Percentiles rank a stretch among this genome's conserved stretches.
These are phyloP conservation scores for Epiblema foenella DNA, from an alignment of 2,888 invertebrate species.

Conservation along the genomic window DNA sequence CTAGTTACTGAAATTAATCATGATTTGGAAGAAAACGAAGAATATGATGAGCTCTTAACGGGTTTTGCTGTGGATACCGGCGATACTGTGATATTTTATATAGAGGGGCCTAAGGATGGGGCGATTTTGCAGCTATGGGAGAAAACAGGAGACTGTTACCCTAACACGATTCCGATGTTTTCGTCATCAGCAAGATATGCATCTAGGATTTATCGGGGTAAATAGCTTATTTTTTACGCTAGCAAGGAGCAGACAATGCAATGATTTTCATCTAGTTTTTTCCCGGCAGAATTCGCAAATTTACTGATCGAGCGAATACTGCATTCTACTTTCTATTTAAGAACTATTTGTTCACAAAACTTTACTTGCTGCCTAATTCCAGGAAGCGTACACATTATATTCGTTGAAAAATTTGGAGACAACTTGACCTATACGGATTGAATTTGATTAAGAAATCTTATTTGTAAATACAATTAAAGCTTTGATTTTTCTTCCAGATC, in stretches of 20 bases:
- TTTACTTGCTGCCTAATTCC: too few relatives aligned
- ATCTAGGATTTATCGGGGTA: slow-evolving; percentile 69
- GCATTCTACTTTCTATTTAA: too few relatives aligned
- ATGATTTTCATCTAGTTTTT: too few relatives aligned
- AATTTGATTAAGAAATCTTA: too few relatives aligned
- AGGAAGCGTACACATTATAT: too few relatives aligned
- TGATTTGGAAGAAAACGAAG: slow-evolving; percentile 46
- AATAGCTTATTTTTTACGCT: slow-evolving; percentile 17
- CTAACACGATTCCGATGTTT: slow-evolving; percentile 62
- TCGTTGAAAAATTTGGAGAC: too few relatives aligned
- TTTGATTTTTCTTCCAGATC: slow-evolving; percentile 2
- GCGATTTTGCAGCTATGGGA: slow-evolving; percentile 69
- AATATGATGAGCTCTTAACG: slow-evolving; percentile 58
- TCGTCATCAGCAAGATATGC: slow-evolving; percentile 64
- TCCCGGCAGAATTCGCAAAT: too few relatives aligned
- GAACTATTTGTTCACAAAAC: too few relatives aligned
- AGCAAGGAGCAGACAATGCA: too few relatives aligned
- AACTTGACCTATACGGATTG: too few relatives aligned
- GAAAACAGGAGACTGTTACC: slow-evolving; percentile 63
- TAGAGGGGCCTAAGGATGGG: slow-evolving; percentile 72
- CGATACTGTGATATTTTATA: slow-evolving; percentile 60
- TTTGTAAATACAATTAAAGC: not conserved
- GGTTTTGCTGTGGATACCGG: slow-evolving; percentile 75
- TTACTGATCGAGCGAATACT: too few relatives aligned
- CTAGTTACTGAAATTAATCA: slow-evolving; percentile 65